Evolutionary conservation across 2,797 vertebrate genomes (phyloP).

Genomic region (Tympanoctomys barrerae): DNA sequence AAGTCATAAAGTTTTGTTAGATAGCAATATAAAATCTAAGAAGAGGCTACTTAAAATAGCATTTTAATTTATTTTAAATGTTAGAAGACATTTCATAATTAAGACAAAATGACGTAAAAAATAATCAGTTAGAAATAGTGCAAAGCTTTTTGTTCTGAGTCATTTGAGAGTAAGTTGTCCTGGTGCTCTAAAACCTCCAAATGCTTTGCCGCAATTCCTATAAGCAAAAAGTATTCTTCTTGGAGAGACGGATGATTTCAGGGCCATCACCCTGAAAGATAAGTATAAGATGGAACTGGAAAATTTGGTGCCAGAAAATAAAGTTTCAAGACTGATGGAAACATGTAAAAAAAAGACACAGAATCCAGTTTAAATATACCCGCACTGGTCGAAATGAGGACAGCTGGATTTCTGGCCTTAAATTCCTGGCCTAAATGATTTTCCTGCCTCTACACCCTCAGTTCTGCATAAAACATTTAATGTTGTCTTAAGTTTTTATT

Average conservation of each 20-base stretch:
- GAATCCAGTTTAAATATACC: background rate
- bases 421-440: background rate
- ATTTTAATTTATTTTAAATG: constrained; percentile 40
- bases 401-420: background rate
- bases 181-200: background rate
- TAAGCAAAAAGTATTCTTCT: background rate
- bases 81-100: constrained; percentile 39
- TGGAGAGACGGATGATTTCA: background rate
- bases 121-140: background rate
- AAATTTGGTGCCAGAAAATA: constrained; percentile 31
- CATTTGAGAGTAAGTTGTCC: constrained; percentile 23
- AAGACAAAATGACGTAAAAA: background rate
- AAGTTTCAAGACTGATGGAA: background rate
- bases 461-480: background rate
- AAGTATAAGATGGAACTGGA: background rate
- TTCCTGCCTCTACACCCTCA: background rate
- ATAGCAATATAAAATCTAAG: too few relatives aligned
- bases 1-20: too few relatives aligned
- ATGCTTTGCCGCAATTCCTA: background rate
- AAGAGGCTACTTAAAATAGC: too few relatives aligned
- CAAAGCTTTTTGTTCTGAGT: background rate
- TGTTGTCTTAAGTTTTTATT: background rate
- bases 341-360: background rate
- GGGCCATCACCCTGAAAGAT: background rate
- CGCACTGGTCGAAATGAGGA: background rate